Evolutionary conservation across 2,113 vertebrate species (phyloP), one percentile per base, ranked within the genome.

Genomic region (Nothobranchius kuhntae): DNA sequence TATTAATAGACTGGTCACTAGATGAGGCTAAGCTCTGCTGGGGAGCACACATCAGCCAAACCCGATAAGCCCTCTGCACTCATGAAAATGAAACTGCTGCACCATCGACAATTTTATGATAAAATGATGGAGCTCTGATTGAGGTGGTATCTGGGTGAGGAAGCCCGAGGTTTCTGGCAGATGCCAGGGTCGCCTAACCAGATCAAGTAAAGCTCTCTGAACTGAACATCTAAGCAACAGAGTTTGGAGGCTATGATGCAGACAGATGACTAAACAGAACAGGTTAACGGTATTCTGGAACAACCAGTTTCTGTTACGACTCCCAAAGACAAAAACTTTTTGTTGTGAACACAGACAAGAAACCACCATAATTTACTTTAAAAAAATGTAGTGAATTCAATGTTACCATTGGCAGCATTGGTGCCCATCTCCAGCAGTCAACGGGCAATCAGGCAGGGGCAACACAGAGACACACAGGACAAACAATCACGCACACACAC

Each of bases 1-100:
- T 81, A 83, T 89, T 89, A 86, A 87, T 83, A 85, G 80, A 64
- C 71, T 58, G 59, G 57, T 76, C 71, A 69, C 81, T 68, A 71
- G 72, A 72, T 62, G 17, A 72, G 70, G 70, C 80, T 58, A 46
- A 45, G 73, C 61, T 82, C 54, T 48, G 47, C 68, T 77, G 72
- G 61, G 69, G 75, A 61, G 60, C 44, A 54, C 36, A 53, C 44
- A 73, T 66, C 21, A 13, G 82, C 74, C 82, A 87, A 85, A 68
- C 65, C 71, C 76, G 80, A 82, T 62, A 80, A 76, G 63, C 72
- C 51, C 9, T 68, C 62, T 62, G 68, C 64, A 64, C 62, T 81
- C 72, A 68, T 70, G 44, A 71, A 63, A 79, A 71, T 68, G 24
- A 77, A 61, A 70, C 10, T 69, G 75, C 30, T 21, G 46, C 63